Evolutionary conservation across 2,113 vertebrate genomes (phyloP).

Genomic region (Perca fluviatilis): DNA sequence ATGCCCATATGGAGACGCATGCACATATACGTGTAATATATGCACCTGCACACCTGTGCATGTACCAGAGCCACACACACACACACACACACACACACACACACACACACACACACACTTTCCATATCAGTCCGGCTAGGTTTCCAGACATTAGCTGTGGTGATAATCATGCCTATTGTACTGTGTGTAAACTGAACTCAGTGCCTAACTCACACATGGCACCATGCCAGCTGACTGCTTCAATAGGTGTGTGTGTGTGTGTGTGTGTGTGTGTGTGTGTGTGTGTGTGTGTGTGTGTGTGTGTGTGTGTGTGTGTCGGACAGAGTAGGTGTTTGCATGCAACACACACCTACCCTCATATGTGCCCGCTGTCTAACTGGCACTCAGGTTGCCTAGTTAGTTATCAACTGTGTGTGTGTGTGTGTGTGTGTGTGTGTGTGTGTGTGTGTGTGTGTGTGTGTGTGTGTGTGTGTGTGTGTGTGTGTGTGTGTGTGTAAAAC

Average conservation of each 20-base stretch:
- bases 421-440: slow-evolving; percentile 14
- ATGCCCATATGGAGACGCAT: background rate
- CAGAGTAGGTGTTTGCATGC: background rate
- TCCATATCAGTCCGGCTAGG: slow-evolving; percentile 40
- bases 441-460: slow-evolving; percentile 20
- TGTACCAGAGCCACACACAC: background rate
- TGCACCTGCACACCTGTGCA: background rate
- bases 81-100: background rate
- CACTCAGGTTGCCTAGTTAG: slow-evolving; percentile 17
- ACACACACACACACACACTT: background rate
- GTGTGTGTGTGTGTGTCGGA: background rate
- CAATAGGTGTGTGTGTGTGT: slow-evolving; percentile 34
- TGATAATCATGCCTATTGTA: slow-evolving; percentile 62
- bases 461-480: slow-evolving; percentile 2
- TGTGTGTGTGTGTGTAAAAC: background rate
- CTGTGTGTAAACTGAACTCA: slow-evolving; percentile 64
- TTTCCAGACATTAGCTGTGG: slow-evolving; percentile 55
- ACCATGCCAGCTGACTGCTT: slow-evolving; percentile 33
- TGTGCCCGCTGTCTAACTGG: background rate
- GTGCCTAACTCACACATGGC: slow-evolving; percentile 33
- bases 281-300: slow-evolving; percentile 18
- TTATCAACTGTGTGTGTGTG: slow-evolving; percentile 20
- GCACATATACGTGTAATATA: background rate
- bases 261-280: slow-evolving; percentile 24
- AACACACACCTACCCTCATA: too few relatives aligned